These are phyloP conservation scores for Addax nasomaculatus DNA, from an alignment of 2,113 vertebrate species.

Conservation along the genomic window DNA sequence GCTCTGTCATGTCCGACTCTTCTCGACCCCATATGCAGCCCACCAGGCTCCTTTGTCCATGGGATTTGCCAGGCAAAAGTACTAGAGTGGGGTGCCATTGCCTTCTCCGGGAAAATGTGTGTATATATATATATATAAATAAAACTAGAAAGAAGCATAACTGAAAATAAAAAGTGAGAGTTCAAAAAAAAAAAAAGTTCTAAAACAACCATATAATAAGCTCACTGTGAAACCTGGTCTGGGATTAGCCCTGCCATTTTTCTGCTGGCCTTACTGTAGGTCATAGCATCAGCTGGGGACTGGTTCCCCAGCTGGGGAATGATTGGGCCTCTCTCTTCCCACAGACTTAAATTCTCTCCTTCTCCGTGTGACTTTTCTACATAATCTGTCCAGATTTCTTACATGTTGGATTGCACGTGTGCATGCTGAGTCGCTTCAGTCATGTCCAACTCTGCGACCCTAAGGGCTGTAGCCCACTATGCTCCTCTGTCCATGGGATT, in stretches of 20 bases:
- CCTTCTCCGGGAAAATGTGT: not conserved
- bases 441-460: not conserved
- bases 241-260: not conserved
- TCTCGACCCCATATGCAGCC: too few species aligned
- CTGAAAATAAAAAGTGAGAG: not conserved
- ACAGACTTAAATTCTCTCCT: not conserved
- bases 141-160: not conserved
- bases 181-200: not conserved
- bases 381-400: not conserved
- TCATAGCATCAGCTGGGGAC: not conserved
- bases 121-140: not conserved
- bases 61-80: too few species aligned
- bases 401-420: not conserved
- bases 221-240: not conserved
- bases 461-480: not conserved
- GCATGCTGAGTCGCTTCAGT: not conserved
- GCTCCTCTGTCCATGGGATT: not conserved
- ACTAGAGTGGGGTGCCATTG: too few species aligned
- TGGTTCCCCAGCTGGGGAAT: not conserved
- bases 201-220: not conserved
- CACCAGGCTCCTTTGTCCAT: too few species aligned
- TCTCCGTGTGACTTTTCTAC: not conserved
- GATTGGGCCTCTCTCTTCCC: not conserved
- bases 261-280: not conserved
- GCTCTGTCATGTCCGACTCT: too few species aligned